phyloP scores from a whole-genome alignment of 2,113 vertebrate genomes.

The Kobus ellipsiprymnus region DNA sequence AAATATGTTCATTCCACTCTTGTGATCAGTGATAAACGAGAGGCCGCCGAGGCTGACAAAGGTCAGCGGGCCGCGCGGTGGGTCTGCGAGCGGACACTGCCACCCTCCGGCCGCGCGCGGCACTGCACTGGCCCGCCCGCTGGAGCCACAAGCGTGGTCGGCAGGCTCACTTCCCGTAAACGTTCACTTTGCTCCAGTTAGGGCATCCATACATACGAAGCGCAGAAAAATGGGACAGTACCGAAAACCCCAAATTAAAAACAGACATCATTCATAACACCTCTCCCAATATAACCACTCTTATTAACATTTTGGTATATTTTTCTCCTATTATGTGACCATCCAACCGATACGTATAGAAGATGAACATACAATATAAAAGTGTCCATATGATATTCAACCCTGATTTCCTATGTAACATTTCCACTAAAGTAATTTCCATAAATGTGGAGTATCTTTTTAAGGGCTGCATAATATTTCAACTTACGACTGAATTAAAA shows the following conservation, averaged over 20 bases:
- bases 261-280: neutral
- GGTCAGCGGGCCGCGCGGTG: conserved; percentile 72
- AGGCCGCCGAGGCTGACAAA: conserved; percentile 76
- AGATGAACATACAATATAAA: neutral
- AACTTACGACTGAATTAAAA: neutral
- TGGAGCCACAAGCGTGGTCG: neutral
- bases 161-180: neutral
- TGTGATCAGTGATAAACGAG: conserved; percentile 84
- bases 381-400: neutral
- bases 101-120: conserved; percentile 62
- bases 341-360: accelerated
- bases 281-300: neutral
- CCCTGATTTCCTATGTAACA: neutral
- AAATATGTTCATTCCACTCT: conserved; percentile 84
- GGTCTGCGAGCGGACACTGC: conserved; percentile 78
- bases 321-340: neutral
- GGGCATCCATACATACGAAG: neutral
- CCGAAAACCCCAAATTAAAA: neutral
- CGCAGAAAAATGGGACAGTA: neutral
- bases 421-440: neutral
- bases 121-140: neutral
- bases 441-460: neutral
- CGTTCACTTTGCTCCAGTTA: accelerated
- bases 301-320: neutral
- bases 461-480: conserved; percentile 30